phyloP scores from a whole-genome alignment of 2,113 vertebrate species.

The Cynopterus brachyotis region DNA sequence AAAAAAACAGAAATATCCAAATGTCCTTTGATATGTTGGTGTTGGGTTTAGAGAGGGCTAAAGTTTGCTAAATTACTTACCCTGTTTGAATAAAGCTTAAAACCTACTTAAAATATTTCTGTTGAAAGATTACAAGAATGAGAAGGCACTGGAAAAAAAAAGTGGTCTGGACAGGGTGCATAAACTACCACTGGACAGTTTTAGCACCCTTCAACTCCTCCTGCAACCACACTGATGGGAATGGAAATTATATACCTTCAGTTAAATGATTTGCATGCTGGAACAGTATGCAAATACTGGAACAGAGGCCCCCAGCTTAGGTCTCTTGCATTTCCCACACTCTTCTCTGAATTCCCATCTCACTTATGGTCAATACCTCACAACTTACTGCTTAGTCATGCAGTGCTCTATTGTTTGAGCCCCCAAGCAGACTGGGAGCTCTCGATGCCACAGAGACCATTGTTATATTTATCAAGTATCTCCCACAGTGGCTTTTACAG shows the following conservation, averaged over 20 bases:
- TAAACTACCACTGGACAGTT: not conserved
- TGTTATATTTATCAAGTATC: not conserved
- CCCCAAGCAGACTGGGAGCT: not conserved
- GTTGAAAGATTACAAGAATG: not conserved
- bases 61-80: not conserved
- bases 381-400: not conserved
- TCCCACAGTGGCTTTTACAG: not conserved
- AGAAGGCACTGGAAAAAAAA: not conserved
- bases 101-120: not conserved
- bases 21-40: not conserved
- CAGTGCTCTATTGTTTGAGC: not conserved
- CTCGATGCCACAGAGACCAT: not conserved
- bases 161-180: not conserved
- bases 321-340: constrained; percentile 60
- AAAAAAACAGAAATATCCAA: not conserved
- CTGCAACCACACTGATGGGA: constrained; percentile 50
- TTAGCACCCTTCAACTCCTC: constrained; percentile 10
- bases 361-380: constrained; percentile 57
- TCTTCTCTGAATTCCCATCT: constrained; percentile 45
- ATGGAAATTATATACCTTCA: constrained; percentile 71
- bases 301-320: not conserved
- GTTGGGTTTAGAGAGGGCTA: not conserved
- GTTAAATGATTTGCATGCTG: constrained; percentile 69
- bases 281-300: constrained; percentile 57
- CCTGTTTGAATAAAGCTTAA: not conserved